Evolutionary conservation across 2,113 vertebrate species (phyloP).

Genomic region (Panthera leo): DNA sequence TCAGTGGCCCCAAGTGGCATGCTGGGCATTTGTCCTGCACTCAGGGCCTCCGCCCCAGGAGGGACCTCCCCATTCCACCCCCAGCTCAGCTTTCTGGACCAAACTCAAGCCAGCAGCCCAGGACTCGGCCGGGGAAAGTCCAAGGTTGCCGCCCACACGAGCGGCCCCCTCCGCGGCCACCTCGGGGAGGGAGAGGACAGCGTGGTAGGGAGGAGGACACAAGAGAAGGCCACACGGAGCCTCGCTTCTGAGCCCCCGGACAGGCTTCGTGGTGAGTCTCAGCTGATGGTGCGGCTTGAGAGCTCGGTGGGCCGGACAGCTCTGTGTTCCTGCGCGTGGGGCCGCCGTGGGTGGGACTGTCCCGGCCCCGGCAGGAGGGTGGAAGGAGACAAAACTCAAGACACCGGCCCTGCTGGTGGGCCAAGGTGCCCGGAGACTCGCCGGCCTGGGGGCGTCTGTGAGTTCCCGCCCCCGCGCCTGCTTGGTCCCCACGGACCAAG

Average conservation of each 20-base stretch:
- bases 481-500: background rate
- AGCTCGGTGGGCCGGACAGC: background rate
- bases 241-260: background rate
- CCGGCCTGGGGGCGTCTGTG: background rate
- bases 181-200: background rate
- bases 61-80: accelerated
- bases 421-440: background rate
- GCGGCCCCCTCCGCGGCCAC: background rate
- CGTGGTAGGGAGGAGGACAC: background rate
- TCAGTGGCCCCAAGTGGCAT: accelerated
- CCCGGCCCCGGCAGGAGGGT: background rate
- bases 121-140: background rate
- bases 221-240: background rate
- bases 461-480: no score
- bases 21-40: background rate
- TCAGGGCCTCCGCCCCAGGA: background rate
- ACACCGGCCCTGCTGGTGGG: background rate
- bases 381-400: background rate
- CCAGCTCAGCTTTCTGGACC: background rate
- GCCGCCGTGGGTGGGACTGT: background rate
- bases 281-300: background rate
- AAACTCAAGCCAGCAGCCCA: no score
- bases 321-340: accelerated
- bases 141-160: background rate
- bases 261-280: background rate